Evolutionary conservation across 30 jellyfish, hydroid and myxozoan genomes (phyloP), one percentile per base, ranked within the genome.

Genomic region (Calvadosia cruxmelitensis): DNA sequence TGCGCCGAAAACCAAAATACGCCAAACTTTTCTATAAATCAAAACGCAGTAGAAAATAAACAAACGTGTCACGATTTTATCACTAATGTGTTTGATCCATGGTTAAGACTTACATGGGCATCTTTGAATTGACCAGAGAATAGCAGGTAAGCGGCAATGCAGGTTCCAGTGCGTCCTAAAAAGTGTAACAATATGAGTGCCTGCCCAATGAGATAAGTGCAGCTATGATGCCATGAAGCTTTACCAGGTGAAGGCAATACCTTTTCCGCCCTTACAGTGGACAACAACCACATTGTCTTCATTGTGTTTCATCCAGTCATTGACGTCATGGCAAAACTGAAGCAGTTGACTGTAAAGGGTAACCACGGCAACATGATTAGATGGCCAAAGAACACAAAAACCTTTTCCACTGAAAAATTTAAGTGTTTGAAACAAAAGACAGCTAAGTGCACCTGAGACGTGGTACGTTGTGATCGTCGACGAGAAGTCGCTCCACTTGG

Each of bases 241-340:
- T 42, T 42, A 20, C 57, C 57, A 42, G 20, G 15, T 5, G 20
- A 42, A 42, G 57, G 10, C 57, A 42, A 33, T 49, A 87, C 96
- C 96, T 80, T 87, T 87, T 34, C 96, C 96, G 27, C 96, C 96
- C 71, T 87, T 87, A 80, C 96, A 87, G 68, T 87, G 96, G 32
- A 87, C 87, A 31, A 80, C 96, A 24, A 87, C 68, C 13, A 87
- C 36, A 53, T 87, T 75, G 25, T 69, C 77, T 31, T 69, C 70
- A 34, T 80, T 84, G 5, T 83, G 78, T 31, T 78, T 34, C 71
- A 87, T 82, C 94, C 94, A 87, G 3, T 64, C 87, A 34, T 79
- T 68, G 20, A 78, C 96, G 49, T 36, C 61, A 34, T 87, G 92
- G 69, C 94, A 80, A 74, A 87, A 87, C 71, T 87, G 89, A 27